A percentile compares a stretch with the other conserved stretches of the same genome.
Evolutionary conservation across 2,113 vertebrate species (phyloP).

Genomic region (Pipa parva): DNA sequence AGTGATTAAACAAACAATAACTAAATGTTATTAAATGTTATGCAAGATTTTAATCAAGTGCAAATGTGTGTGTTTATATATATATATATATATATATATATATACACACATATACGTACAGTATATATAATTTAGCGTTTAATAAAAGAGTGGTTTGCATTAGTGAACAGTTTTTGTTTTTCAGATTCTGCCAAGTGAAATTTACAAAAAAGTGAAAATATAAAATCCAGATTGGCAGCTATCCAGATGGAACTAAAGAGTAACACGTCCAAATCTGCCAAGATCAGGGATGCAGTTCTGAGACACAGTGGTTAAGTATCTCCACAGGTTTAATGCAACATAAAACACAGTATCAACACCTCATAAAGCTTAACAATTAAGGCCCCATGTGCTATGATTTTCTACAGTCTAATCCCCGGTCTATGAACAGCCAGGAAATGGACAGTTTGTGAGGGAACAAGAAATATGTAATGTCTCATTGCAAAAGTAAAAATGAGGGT

Average conservation of each 20-base stretch:
- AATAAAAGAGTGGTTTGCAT: constrained; percentile 68
- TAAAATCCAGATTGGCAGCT: constrained; percentile 58
- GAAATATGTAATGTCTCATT: constrained; percentile 24
- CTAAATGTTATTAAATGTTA: too few relatives aligned
- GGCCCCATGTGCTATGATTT: constrained; percentile 45
- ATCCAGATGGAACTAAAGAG: constrained; percentile 64
- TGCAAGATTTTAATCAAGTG: too few relatives aligned
- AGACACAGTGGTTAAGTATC: constrained; percentile 60
- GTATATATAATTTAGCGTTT: too few relatives aligned
- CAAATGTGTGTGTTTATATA: too few relatives aligned
- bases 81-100: not conserved
- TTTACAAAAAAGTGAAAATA: constrained; percentile 68
- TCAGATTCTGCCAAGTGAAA: constrained; percentile 69
- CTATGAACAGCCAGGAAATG: constrained; percentile 58
- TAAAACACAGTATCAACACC: constrained; percentile 52
- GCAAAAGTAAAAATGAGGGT: constrained; percentile 7
- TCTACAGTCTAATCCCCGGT: constrained; percentile 48
- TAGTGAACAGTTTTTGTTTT: constrained; percentile 63
- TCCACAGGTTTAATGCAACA: constrained; percentile 62
- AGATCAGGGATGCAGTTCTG: constrained; percentile 54
- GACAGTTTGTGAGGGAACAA: constrained; percentile 45
- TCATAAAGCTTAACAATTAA: constrained; percentile 45
- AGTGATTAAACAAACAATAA: too few relatives aligned
- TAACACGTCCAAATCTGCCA: constrained; percentile 58
- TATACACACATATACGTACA: not conserved